These are phyloP conservation scores for Bubo bubo DNA, from an alignment of 2,113 vertebrate species.

Conservation along the genomic window DNA sequence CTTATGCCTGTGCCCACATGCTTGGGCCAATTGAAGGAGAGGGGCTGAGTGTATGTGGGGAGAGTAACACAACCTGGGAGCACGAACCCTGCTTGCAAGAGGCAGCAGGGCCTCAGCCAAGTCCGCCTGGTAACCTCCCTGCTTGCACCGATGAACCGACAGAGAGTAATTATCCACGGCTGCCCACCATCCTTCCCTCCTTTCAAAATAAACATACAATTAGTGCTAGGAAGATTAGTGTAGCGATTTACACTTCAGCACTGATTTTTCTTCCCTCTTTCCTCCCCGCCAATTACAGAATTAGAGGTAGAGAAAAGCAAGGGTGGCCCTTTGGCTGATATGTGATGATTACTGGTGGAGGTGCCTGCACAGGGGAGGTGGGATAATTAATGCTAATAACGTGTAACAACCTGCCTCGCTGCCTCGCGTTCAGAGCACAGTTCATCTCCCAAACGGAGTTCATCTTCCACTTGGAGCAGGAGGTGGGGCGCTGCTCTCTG, in stretches of 20 bases:
- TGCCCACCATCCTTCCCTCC: not conserved
- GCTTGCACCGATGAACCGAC: not conserved
- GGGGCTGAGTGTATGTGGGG: not conserved
- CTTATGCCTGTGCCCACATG: fast-evolving
- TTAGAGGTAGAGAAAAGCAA: slow-evolving; percentile 29
- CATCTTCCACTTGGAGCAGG: not conserved
- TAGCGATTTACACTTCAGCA: not conserved
- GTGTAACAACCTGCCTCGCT: not conserved
- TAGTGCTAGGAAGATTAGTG: not conserved
- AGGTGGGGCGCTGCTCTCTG: not conserved
- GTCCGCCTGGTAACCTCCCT: not conserved
- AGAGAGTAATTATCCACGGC: not conserved
- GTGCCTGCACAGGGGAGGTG: not conserved
- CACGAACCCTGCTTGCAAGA: not conserved
- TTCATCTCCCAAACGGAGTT: not conserved
- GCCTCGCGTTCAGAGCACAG: not conserved
- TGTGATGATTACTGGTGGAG: not conserved
- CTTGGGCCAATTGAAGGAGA: not conserved
- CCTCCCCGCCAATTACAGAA: slow-evolving; percentile 39
- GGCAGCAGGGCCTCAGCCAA: not conserved
- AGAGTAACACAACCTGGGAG: not conserved
- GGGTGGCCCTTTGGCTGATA: slow-evolving; percentile 44
- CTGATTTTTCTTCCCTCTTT: not conserved
- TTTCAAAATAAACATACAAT: not conserved
- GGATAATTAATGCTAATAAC: slow-evolving; percentile 45